Base-by-base conservation (phyloP, 2,113 vertebrate genomes). In the Phalacrocorax aristotelis region DNA sequence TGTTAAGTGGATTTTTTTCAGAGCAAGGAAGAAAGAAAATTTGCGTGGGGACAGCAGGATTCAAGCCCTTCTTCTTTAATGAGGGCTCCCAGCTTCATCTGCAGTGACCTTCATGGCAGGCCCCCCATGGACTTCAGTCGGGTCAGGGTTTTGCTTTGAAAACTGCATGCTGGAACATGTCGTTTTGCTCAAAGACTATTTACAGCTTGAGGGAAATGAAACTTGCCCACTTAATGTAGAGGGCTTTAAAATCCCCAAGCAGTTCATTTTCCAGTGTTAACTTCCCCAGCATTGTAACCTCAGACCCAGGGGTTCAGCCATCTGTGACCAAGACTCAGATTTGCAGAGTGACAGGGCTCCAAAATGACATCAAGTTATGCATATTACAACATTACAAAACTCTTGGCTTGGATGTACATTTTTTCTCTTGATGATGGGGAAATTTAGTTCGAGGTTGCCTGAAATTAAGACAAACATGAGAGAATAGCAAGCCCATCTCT, bases 141-240 rank as follows among this genome's bases (percentile, higher is more conserved):
- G 25, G 57, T 91, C 91, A 95, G 72, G 83, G 19, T 38, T 87
- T 92, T 78, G n/a, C 80, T 92, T 92, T 80, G 83, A 92, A 96
- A 95, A 93, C 27, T 48, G 46, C 51, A 2, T 62, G n/a, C 44
- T 86, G 70, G 52, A 94, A 76, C 71, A 38, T 10, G 38, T 40
- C 9, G 6, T 55, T 95, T 64, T 65, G 27, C 62, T 91, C 48
- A 87, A 76, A 74, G 76, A 22, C 9, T 77, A 65, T 89, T 93
- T 96, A 88, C 62, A 89, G 4, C 36, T 70, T 48, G 42, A 66
- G 52, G 68, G 42, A 94, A 70, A 70, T 74, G 3, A 55, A 83
- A 88, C 36, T 93, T 83, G 15, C 40, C 22, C 55, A 17, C 80
- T 77, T 88, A 94, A 62, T 65, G 30, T 3, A 29, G 49, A 76